phyloP scores from a whole-genome alignment of 2,888 invertebrate species.

The Ptychoptera albimana region DNA sequence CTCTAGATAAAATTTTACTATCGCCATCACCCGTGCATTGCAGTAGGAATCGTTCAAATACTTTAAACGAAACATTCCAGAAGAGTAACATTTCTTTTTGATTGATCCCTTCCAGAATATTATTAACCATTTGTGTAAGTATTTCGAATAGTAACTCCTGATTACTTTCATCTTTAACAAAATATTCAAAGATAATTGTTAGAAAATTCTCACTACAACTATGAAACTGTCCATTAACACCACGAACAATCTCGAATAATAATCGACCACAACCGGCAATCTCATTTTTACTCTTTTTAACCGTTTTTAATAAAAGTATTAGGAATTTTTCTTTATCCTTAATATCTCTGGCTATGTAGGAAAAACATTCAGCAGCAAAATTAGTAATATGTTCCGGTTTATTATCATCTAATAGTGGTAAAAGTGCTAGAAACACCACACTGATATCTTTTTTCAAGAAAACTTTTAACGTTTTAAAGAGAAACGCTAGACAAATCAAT shows the following conservation, averaged over 20 bases:
- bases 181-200: constrained; percentile 44
- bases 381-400: constrained; percentile 72
- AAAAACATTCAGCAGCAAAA: constrained; percentile 93
- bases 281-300: constrained; percentile 50
- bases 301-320: constrained; percentile 45
- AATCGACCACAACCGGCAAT: constrained; percentile 69
- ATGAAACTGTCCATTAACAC: constrained; percentile 72
- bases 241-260: constrained; percentile 76
- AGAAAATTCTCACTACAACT: constrained; percentile 61
- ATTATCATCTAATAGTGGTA: constrained; percentile 61
- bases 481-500: constrained; percentile 69
- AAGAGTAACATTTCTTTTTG: constrained; percentile 46
- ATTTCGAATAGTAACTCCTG: constrained; percentile 36
- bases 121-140: constrained; percentile 43
- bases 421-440: constrained; percentile 48
- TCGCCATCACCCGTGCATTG: constrained; percentile 4
- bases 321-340: constrained; percentile 63
- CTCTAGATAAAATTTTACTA: constrained; percentile 3
- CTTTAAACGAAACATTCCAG: constrained; percentile 40
- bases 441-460: constrained; percentile 66
- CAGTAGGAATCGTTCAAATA: constrained; percentile 16
- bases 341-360: constrained; percentile 82
- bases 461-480: constrained; percentile 80
- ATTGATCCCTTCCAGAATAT: constrained; percentile 44
- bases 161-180: constrained; percentile 33